Percentiles rank a stretch among this genome's conserved stretches.
Conservation (phyloP, 2,113 vertebrate genomes). For the Etia nguti region DNA sequence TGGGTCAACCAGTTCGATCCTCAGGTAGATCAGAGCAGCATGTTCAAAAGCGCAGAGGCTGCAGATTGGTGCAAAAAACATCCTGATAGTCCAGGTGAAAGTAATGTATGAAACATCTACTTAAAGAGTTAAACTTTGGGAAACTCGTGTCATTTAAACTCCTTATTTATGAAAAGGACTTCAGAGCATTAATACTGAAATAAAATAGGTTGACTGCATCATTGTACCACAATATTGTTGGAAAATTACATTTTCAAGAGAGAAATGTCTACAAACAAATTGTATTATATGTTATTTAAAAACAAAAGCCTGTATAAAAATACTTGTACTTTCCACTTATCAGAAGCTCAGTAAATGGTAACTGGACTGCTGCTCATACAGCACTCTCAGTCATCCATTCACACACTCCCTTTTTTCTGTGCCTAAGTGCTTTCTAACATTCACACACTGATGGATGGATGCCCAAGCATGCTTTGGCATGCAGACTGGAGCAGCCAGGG, state of each 20-base stretch:
- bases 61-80: background rate
- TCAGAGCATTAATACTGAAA: background rate
- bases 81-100: background rate
- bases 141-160: background rate
- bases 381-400: background rate
- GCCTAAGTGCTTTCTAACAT: background rate
- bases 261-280: background rate
- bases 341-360: no score
- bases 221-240: accelerated
- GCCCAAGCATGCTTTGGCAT: background rate
- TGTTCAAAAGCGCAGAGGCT: no score
- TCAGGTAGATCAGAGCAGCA: no score
- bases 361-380: background rate
- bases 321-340: no score
- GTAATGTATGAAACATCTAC: background rate
- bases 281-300: background rate
- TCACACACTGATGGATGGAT: background rate
- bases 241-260: background rate
- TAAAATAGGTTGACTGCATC: background rate
- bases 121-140: background rate
- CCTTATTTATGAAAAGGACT: background rate
- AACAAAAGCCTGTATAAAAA: background rate
- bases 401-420: background rate
- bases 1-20: no score
- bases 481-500: background rate